Evolutionary conservation across 2,113 vertebrate genomes (phyloP), one percentile per base, ranked within the genome.

Genomic region (Panurus biarmicus): DNA sequence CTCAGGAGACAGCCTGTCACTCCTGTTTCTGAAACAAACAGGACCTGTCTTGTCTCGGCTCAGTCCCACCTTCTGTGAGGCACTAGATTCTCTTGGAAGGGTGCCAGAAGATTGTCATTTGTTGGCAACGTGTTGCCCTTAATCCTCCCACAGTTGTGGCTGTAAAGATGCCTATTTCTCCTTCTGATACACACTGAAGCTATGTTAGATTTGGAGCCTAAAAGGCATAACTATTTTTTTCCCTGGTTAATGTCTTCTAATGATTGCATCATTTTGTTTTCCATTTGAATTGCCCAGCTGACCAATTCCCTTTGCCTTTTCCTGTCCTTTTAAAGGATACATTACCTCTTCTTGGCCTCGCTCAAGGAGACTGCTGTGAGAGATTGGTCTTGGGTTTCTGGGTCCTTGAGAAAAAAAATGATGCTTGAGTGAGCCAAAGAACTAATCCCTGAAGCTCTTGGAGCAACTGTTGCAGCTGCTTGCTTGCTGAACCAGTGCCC

Each of bases 11-110:
- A 92, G 76, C n/a, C 70, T 71, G 40, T 81, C 56, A 48, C 62
- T 95, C 64, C 77, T 87, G 74, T 92, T 95, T 57, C 87, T 89
- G 94, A 83, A 89, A 70, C 51, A 83, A 85, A 76, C 91, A 87
- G 76, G 95, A 91, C 78, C 60, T 82, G 78, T 69, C 90, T 93
- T 95, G 91, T 80, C 85, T 85, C 14, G 0, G 56, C 78, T 90
- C 18, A 14, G 38, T 87, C 85, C 82, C 44, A 54, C 85, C 74
- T 94, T 89, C 85, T 95, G 91, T 87, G 71, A 82, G 75, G 38
- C 72, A 83, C 47, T 87, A 54, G 71, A 33, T 79, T 78, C 20
- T 85, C 78, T 70, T 94, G 91, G 75, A 76, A 76, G 51, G 15
- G 29, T 85, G 82, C 91, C 89, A 90, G 71, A 75, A 93, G 47